Base-by-base conservation (phyloP, 2,888 invertebrate genomes). In the Rhabditoides inermis region DNA sequence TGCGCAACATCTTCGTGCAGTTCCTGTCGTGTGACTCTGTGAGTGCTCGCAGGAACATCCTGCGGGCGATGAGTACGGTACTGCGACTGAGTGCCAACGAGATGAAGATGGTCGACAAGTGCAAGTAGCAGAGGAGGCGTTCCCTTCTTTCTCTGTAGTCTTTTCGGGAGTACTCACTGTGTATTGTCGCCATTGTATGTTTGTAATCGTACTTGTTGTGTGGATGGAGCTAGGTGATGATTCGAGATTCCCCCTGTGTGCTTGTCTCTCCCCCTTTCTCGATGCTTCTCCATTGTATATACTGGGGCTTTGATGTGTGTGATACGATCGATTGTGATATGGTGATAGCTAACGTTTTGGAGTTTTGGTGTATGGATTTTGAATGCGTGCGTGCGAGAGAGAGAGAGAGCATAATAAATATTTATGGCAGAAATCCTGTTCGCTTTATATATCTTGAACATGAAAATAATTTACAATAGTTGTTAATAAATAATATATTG, bases 1-100 rank as follows among this genome's bases (percentile, higher is more conserved):
- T 90, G 52, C 89, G 90, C 77, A 90, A 90, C 78, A 89, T 90
- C 3, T 85, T 89, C 48, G 83, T 88, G 49, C 86, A 87, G 58
- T 90, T 85, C 75, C 80, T 90, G 30, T 81, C 85, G 53, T 85
- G 85, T 1, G 82, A 82, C 0, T 86, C 87, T 76, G 77, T 81
- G 30, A 83, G 82, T 2, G 85, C 85, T 1, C 83, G 85, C 54
- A 82, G 82, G 30, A 88, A 88, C 73, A 90, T 90, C 87, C 77
- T 90, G 20, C 90, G 89, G 78, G 90, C 90, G 0, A 89, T 90
- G 52, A 85, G 61, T 26, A 87, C 0, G 86, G 86, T 89, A 0
- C 79, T 90, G 3, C 85, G 87, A 76, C 88, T 90, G 76, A 88
- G 86, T 50, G 79, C 81, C 0, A 78, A 80, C 15, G 90, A 90